Conservation (phyloP, 1,140 invertebrate genomes). For the Drosophila quadrilineata region DNA sequence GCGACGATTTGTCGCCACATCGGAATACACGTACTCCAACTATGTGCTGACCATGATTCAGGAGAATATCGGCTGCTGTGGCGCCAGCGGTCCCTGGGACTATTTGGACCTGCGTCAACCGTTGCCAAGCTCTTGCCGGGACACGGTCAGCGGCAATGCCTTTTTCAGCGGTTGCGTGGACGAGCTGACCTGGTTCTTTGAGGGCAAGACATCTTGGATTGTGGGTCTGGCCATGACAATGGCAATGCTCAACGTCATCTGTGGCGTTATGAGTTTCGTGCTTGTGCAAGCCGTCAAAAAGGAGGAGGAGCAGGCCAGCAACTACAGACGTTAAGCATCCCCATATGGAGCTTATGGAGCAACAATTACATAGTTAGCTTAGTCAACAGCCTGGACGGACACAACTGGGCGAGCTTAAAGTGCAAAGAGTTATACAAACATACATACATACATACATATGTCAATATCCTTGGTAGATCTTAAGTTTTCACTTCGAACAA, state of each 20-base stretch:
- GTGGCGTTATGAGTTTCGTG: conserved; percentile 85
- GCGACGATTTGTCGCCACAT: conserved; percentile 85
- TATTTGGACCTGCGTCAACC: conserved; percentile 89
- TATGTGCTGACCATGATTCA: conserved; percentile 89
- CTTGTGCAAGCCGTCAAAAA: conserved; percentile 87
- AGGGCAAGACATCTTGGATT: conserved; percentile 91
- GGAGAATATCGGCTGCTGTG: conserved; percentile 94
- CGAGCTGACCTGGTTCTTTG: conserved; percentile 91
- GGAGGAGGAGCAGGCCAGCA: conserved; percentile 85
- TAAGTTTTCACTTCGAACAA: conserved; percentile 70
- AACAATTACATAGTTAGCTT: conserved; percentile 21
- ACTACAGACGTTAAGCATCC: conserved; percentile 80
- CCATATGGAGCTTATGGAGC: background rate
- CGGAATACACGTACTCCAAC: conserved; percentile 85
- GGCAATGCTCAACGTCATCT: conserved; percentile 88
- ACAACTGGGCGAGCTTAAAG: conserved; percentile 27
- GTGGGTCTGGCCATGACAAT: conserved; percentile 88
- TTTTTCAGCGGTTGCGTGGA: conserved; percentile 93
- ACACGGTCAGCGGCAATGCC: conserved; percentile 93
- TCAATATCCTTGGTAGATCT: conserved; percentile 18
- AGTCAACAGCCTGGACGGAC: conserved; percentile 33
- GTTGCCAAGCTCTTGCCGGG: conserved; percentile 90
- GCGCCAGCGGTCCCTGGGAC: conserved; percentile 90
- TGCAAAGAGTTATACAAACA: conserved; percentile 35
- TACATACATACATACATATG: too few species aligned